Conservation (phyloP, 2,797 vertebrate genomes). For the Myotis daubentonii region DNA sequence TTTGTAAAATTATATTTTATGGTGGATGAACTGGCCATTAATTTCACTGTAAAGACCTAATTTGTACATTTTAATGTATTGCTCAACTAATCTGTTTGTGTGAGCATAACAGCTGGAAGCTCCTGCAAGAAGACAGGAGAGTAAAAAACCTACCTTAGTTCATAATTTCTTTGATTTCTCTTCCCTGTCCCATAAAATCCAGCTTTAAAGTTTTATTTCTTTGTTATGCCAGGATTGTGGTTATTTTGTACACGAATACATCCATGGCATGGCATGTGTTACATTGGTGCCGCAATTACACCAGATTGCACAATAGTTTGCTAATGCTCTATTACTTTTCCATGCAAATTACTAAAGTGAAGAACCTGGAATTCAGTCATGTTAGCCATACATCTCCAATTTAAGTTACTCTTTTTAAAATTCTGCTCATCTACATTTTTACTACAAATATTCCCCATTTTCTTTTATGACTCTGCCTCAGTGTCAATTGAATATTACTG, state of each 20-base stretch:
- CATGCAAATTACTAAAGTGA: conserved; percentile 78
- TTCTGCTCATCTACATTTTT: not conserved
- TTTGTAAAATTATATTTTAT: conserved; percentile 71
- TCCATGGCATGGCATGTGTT: conserved; percentile 35
- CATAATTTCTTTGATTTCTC: conserved; percentile 59
- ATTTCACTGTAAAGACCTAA: conserved; percentile 57
- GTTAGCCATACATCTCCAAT: conserved; percentile 1
- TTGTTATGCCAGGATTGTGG: conserved; percentile 47
- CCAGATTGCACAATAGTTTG: conserved; percentile 76
- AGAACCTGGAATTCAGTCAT: conserved; percentile 36
- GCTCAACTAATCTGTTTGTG: conserved; percentile 60
- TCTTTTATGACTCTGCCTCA: not conserved
- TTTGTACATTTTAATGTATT: conserved; percentile 59
- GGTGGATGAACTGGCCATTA: conserved; percentile 57
- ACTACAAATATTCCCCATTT: conserved; percentile 46
- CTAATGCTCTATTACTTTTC: conserved; percentile 73
- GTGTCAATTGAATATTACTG: not conserved
- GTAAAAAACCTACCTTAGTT: conserved; percentile 55
- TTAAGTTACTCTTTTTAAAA: conserved; percentile 12
- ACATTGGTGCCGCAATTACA: conserved; percentile 67
- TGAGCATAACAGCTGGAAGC: not conserved
- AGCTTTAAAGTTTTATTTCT: conserved; percentile 63
- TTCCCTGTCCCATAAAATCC: conserved; percentile 45
- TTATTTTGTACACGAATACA: conserved; percentile 64
- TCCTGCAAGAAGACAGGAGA: conserved; percentile 48